phyloP scores from a whole-genome alignment of 2,113 vertebrate genomes.

The Salminus brasiliensis region DNA sequence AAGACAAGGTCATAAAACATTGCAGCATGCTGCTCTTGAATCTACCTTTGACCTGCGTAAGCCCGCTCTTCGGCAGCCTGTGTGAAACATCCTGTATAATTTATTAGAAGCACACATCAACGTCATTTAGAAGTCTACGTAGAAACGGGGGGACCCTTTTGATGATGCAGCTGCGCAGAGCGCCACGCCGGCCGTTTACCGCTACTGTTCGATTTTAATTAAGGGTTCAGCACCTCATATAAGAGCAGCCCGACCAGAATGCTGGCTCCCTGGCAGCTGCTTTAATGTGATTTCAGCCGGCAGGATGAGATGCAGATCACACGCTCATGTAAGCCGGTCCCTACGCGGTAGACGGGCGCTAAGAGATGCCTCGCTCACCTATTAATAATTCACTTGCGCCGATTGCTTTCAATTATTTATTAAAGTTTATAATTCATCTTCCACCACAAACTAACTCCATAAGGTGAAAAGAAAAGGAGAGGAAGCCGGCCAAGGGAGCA shows the following conservation, averaged over 20 bases:
- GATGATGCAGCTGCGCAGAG: background rate
- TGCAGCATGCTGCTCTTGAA: background rate
- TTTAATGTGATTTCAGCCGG: constrained; percentile 10
- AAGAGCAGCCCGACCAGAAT: background rate
- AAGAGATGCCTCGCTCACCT: constrained; percentile 35
- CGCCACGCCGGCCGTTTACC: background rate
- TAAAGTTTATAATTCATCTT: constrained; percentile 55
- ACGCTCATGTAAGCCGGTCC: constrained; percentile 19
- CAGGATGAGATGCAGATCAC: constrained; percentile 27
- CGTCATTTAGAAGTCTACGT: background rate
- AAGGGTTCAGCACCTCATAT: background rate
- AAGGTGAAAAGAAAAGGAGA: constrained; percentile 45
- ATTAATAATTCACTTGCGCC: constrained; percentile 60
- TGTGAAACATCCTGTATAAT: background rate
- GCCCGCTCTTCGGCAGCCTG: too few relatives aligned
- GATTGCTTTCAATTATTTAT: constrained; percentile 56
- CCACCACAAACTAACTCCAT: constrained; percentile 41
- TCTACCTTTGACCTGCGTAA: background rate
- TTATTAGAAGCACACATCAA: background rate
- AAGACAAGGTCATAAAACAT: background rate
- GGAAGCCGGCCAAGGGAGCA: constrained; percentile 32
- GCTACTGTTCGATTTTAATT: background rate
- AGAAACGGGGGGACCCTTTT: background rate
- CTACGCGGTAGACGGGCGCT: background rate
- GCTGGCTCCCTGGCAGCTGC: background rate